phyloP scores from a whole-genome alignment of 2,888 invertebrate species.

The Lasius platythorax region DNA sequence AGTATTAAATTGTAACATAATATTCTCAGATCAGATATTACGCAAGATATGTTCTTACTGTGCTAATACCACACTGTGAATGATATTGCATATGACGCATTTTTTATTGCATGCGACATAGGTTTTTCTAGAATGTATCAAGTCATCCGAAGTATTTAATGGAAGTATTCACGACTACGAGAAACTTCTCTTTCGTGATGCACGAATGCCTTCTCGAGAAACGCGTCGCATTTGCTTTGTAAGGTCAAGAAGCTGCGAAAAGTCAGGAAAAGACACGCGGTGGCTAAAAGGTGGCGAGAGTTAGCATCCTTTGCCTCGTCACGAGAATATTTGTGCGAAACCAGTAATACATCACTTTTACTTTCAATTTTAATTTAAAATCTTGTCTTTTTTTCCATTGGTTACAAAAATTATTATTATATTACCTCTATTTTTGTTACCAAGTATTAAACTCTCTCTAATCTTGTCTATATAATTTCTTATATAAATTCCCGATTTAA shows the following conservation, averaged over 20 bases:
- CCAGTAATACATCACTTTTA: background rate
- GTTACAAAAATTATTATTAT: background rate
- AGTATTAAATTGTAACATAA: background rate
- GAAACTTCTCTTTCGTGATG: constrained; percentile 57
- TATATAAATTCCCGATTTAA: background rate
- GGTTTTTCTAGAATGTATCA: constrained; percentile 38
- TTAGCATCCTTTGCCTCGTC: background rate
- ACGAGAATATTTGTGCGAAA: background rate
- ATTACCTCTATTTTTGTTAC: background rate
- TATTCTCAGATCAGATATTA: background rate
- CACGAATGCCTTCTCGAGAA: constrained; percentile 61
- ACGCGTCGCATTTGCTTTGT: constrained; percentile 42
- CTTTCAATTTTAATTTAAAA: background rate
- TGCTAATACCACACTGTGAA: background rate
- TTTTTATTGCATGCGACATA: background rate
- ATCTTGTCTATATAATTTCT: background rate
- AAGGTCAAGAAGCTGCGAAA: constrained; percentile 28
- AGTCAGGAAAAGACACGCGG: background rate
- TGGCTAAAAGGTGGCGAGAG: background rate
- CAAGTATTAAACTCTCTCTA: background rate
- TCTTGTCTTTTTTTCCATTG: background rate
- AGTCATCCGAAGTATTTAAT: background rate
- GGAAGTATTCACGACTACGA: constrained; percentile 14
- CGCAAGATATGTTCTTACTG: background rate
- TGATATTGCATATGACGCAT: constrained; percentile 44